These are phyloP conservation scores for Ptychoptera contaminata DNA, from an alignment of 2,888 invertebrate species.

Conservation along the genomic window DNA sequence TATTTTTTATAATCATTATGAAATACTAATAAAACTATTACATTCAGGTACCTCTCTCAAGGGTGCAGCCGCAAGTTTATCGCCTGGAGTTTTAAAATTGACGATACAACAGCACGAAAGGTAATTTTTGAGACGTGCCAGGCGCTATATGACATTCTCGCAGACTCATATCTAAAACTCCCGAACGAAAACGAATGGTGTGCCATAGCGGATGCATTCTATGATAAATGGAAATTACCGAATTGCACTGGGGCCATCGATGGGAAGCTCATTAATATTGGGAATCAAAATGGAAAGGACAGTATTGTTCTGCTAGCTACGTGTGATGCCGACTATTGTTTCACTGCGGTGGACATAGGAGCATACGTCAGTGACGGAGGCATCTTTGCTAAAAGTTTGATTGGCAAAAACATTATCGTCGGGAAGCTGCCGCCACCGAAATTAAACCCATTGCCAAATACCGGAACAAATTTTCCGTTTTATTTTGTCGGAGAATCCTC, in stretches of 20 bases:
- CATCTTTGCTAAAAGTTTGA: no score
- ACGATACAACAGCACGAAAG: not conserved
- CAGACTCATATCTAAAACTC: not conserved
- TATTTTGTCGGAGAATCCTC: no score
- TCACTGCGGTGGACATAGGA: constrained; percentile 7
- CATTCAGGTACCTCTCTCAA: no score
- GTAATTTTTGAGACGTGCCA: not conserved
- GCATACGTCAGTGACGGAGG: constrained; percentile 1
- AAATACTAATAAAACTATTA: no score
- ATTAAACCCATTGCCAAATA: no score
- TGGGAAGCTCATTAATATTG: not conserved
- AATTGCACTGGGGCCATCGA: not conserved
- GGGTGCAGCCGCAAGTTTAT: no score
- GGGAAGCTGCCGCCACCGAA: no score
- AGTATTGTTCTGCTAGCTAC: constrained; percentile 6
- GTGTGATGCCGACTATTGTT: constrained; percentile 4
- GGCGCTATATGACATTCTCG: not conserved
- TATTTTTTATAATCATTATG: no score
- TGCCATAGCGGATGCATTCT: not conserved
- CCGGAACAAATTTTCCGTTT: no score
- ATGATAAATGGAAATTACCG: not conserved
- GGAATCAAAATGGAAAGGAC: constrained; percentile 7
- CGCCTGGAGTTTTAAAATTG: no score
- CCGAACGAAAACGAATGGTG: not conserved
- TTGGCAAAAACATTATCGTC: no score